Conservation (phyloP, 2,888 invertebrate genomes). For the Germaria angustata region DNA sequence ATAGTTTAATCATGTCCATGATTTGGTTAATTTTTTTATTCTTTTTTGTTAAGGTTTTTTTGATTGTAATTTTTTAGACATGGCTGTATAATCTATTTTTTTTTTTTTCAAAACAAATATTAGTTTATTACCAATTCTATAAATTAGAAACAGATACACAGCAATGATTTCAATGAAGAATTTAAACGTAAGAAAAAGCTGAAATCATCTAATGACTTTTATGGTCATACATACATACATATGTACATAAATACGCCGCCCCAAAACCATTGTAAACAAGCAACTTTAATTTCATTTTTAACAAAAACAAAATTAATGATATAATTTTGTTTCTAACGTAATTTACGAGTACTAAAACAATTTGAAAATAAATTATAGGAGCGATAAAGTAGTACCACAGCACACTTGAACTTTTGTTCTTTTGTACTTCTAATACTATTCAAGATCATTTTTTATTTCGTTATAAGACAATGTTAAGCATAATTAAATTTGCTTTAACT, state of each 20-base stretch:
- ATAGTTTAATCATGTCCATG: too few relatives aligned
- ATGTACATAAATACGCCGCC: background rate
- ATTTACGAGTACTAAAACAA: background rate
- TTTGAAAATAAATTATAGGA: background rate
- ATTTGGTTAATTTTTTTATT: too few relatives aligned
- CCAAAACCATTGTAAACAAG: background rate
- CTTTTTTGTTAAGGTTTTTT: too few relatives aligned
- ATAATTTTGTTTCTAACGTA: conserved; percentile 39
- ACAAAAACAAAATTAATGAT: conserved; percentile 39
- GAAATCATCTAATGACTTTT: conserved; percentile 31
- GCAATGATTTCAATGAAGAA: background rate
- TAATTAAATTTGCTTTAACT: conserved; percentile 5
- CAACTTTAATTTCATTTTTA: background rate
- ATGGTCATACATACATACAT: background rate
- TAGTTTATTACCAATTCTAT: conserved; percentile 45
- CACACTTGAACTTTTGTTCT: background rate
- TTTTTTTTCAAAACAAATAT: conserved; percentile 36
- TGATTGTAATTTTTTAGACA: too few relatives aligned
- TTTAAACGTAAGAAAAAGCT: background rate
- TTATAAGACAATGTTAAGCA: background rate
- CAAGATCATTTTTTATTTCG: background rate
- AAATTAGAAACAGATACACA: conserved; percentile 12
- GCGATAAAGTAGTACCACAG: background rate
- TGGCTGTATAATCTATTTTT: too few relatives aligned
- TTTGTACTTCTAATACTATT: background rate